phyloP scores from a whole-genome alignment of 2,888 invertebrate species.

The Erynnis tages region DNA sequence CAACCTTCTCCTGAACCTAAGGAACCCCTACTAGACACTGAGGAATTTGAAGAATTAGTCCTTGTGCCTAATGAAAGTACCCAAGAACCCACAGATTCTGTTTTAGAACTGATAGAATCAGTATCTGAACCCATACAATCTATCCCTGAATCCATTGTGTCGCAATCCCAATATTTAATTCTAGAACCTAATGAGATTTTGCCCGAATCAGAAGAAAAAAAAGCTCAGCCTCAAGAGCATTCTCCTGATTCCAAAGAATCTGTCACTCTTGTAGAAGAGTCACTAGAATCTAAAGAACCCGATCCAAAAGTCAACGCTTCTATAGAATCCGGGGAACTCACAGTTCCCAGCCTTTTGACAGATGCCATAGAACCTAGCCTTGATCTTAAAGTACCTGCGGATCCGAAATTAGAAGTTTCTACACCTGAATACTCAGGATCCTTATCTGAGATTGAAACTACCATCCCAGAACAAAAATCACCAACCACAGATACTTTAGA shows the following conservation, averaged over 20 bases:
- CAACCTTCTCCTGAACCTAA: background rate
- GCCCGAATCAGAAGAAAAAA: no score
- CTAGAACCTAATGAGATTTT: no score
- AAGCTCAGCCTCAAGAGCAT: slow-evolving; percentile 32
- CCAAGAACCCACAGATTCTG: no score
- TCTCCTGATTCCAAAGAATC: slow-evolving; percentile 33
- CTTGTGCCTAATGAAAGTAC: no score
- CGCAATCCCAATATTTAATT: background rate
- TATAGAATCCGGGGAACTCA: no score
- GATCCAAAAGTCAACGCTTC: no score
- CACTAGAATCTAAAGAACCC: background rate
- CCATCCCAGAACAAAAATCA: background rate
- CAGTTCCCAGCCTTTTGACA: no score
- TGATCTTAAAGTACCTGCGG: slow-evolving; percentile 34
- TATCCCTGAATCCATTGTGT: background rate
- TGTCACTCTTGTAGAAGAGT: background rate
- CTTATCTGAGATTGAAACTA: background rate
- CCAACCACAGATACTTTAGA: no score
- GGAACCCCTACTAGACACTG: background rate
- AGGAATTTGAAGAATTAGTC: no score
- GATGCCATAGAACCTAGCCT: slow-evolving; percentile 35
- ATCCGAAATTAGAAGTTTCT: slow-evolving; percentile 22
- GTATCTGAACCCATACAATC: slow-evolving; percentile 21
- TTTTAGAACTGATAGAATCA: no score
- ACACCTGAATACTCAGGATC: slow-evolving; percentile 3